Evolutionary conservation across 2,113 vertebrate species (phyloP).

Genomic region (Neoarius graeffei): DNA sequence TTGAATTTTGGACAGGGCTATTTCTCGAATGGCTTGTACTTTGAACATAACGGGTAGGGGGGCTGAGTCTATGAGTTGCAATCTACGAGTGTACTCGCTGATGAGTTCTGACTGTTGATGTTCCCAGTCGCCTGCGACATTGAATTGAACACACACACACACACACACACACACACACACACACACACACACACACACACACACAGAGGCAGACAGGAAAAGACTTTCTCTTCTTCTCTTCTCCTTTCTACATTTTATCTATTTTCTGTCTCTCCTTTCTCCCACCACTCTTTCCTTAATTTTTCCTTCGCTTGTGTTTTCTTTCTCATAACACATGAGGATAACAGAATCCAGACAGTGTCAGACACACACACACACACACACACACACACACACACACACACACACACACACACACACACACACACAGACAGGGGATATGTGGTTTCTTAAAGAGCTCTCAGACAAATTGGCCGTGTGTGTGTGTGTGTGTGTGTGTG

Average conservation of each 20-base stretch:
- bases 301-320: not conserved
- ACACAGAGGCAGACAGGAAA: too few species aligned
- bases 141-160: slow-evolving; percentile 5
- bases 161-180: not conserved
- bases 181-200: slow-evolving; percentile 1
- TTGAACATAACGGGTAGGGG: too few species aligned
- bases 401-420: not conserved
- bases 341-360: not conserved
- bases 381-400: slow-evolving; percentile 18
- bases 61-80: too few species aligned
- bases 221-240: too few species aligned
- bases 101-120: too few species aligned
- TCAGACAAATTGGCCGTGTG: slow-evolving; percentile 45
- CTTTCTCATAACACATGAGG: not conserved
- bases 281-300: not conserved
- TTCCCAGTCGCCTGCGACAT: too few species aligned
- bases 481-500: not conserved
- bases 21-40: too few species aligned
- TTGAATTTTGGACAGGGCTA: too few species aligned
- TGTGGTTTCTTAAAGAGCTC: slow-evolving; percentile 45
- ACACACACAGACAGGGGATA: slow-evolving; percentile 23
- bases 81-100: too few species aligned
- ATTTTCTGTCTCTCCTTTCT: not conserved
- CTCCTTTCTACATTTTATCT: not conserved
- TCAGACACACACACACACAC: not conserved